Base-by-base conservation (phyloP, 1,140 invertebrate species). In the Dryas iulia region DNA sequence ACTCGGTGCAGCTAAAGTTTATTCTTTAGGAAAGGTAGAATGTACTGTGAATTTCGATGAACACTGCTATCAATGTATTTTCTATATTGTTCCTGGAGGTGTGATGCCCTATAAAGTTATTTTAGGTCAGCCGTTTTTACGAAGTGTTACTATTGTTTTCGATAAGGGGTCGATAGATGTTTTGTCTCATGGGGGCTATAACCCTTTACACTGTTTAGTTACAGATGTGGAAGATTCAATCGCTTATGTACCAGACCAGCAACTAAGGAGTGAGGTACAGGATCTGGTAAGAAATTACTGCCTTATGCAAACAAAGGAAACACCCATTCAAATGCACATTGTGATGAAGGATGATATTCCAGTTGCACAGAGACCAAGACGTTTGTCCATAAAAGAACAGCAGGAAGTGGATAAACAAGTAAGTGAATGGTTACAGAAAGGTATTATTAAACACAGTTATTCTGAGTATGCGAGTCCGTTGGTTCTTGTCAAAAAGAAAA, bases 401-500 rank as follows among this genome's bases (percentile, higher is more conserved):
- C 26, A 30, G 26, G 26, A 18, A 21, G 57, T 59, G 14, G 28
- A 59, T 59, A n/a, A 58, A 33, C 23, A 63, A 58, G 60, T 66
- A 30, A 66, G 76, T 23, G 68, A 84, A 31, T 86, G 83, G 77
- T 57, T 86, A 25, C 23, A 67, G 2, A 52, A 81, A 39, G 75
- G 71, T 26, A 78, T 88, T 14, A 82, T 89, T 39, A 57, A 65
- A 26, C 65, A 72, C 39, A 81, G 76, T 54, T 64, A 69, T 24
- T 85, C 81, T 18, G 84, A 83, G 24, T 94, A 89, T 82, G 75
- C 83, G 10, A 86, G 84, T 59, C 91, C 91, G 0, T 71, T 93
- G 0, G 84, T 93, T 0, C 62, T 93, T 10, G 89, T 91, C 6
- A 75, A 61, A 94, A 94, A 66, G n/a, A 92, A 93, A 77, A 89